Conservation (phyloP, 2,797 vertebrate genomes). For the Gymnoscopelus microlampas region DNA sequence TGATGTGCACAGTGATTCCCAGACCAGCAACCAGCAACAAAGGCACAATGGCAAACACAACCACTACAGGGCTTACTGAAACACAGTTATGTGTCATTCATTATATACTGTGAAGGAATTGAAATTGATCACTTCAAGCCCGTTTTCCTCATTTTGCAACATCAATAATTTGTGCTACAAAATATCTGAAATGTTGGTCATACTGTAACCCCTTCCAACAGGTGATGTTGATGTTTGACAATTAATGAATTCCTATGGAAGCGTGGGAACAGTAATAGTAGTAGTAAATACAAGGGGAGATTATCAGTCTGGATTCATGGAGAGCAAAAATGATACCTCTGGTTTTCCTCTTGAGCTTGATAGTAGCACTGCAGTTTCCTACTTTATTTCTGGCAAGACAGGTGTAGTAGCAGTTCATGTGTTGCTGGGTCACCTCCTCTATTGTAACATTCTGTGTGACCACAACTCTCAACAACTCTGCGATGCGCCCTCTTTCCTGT, state of each 20-base stretch:
- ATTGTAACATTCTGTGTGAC: slow-evolving; percentile 52
- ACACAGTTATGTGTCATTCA: slow-evolving; percentile 4
- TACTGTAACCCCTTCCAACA: too few species aligned
- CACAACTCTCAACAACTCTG: not conserved
- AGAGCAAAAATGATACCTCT: slow-evolving; percentile 73
- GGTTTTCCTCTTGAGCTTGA: slow-evolving; percentile 77
- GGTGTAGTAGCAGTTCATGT: slow-evolving; percentile 79
- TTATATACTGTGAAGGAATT: not conserved
- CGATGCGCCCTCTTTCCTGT: accelerated
- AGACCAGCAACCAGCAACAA: slow-evolving; percentile 66
- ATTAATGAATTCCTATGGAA: not conserved
- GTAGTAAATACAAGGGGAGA: not conserved
- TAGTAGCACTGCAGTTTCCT: slow-evolving; percentile 71
- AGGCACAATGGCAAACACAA: slow-evolving; percentile 58
- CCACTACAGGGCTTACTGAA: slow-evolving; percentile 44
- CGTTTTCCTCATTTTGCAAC: too few species aligned
- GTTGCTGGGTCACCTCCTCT: slow-evolving; percentile 71
- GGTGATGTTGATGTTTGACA: not conserved
- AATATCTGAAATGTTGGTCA: too few species aligned
- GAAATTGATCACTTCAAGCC: too few species aligned
- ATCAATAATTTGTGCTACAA: too few species aligned
- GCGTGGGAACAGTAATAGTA: not conserved
- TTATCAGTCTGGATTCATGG: not conserved
- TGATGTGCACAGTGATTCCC: slow-evolving; percentile 66
- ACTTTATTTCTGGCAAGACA: slow-evolving; percentile 84